Conservation (phyloP, 2,797 vertebrate species). For the Tarsius wallacei region DNA sequence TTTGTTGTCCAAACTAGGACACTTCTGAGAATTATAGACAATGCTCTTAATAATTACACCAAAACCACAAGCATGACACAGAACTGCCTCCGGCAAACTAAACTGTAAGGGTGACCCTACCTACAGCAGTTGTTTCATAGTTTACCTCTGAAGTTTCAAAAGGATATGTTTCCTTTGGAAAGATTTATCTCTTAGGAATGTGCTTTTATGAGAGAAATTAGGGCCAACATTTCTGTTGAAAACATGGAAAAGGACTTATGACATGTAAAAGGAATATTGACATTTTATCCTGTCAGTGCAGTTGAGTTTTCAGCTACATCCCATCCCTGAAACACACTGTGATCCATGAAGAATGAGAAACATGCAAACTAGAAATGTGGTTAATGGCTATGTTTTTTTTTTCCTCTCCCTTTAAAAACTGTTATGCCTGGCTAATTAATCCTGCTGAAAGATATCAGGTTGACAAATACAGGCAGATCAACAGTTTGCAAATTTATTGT, state of each 20-base stretch:
- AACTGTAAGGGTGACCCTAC: not conserved
- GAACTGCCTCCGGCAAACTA: not conserved
- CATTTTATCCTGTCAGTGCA: not conserved
- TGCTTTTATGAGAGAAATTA: conserved; percentile 50
- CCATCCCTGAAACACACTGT: not conserved
- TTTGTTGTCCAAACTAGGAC: not conserved
- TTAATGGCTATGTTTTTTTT: not conserved
- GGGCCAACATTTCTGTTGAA: not conserved
- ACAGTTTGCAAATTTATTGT: conserved; percentile 45
- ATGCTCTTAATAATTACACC: not conserved
- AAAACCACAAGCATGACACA: not conserved
- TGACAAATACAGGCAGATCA: conserved; percentile 25
- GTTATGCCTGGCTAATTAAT: not conserved
- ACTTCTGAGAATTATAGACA: not conserved
- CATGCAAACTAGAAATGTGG: not conserved
- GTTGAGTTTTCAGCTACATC: not conserved
- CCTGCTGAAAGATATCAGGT: not conserved
- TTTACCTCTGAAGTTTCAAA: conserved; percentile 15
- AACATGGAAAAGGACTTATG: not conserved
- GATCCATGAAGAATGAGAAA: not conserved
- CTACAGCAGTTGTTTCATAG: not conserved
- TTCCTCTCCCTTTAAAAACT: not conserved
- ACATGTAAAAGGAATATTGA: not conserved
- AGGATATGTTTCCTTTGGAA: conserved; percentile 19
- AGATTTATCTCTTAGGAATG: conserved; percentile 27